Conservation (phyloP, 2,888 invertebrate genomes). For the Bembecia ichneumoniformis region DNA sequence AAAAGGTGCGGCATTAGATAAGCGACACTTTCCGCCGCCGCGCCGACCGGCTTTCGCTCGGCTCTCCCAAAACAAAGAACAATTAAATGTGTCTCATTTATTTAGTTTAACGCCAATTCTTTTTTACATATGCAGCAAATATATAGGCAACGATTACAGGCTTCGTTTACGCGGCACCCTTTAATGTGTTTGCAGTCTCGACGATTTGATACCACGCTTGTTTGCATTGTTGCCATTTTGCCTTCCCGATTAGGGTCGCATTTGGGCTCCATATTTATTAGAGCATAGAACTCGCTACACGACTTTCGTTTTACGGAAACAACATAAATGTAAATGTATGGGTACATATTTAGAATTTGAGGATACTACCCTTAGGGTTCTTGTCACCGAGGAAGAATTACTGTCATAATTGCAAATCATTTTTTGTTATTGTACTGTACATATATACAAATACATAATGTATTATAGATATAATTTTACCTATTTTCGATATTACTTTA, state of each 20-base stretch:
- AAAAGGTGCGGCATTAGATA: slow-evolving; percentile 69
- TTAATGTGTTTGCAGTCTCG: slow-evolving; percentile 67
- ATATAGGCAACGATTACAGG: slow-evolving; percentile 60
- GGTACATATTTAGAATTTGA: too few relatives aligned
- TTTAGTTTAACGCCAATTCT: slow-evolving; percentile 41
- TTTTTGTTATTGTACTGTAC: background rate
- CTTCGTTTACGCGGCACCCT: slow-evolving; percentile 55
- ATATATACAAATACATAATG: too few relatives aligned
- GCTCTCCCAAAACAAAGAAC: slow-evolving; percentile 60
- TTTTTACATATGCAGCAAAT: slow-evolving; percentile 40
- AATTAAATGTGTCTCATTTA: slow-evolving; percentile 60
- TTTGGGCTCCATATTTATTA: slow-evolving; percentile 66
- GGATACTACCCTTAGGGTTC: background rate
- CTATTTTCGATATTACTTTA: background rate
- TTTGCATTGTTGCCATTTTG: slow-evolving; percentile 67
- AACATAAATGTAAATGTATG: slow-evolving; percentile 25
- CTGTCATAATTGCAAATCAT: background rate
- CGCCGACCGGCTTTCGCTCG: slow-evolving; percentile 38
- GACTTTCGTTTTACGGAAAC: slow-evolving; percentile 62
- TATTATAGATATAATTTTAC: too few relatives aligned
- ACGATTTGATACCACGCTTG: slow-evolving; percentile 65
- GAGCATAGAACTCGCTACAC: slow-evolving; percentile 60
- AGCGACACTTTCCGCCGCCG: slow-evolving; percentile 61
- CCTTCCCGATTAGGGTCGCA: slow-evolving; percentile 67
- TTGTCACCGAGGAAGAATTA: background rate